Base-by-base conservation (phyloP, 2,888 invertebrate species). In the Hymenopus coronatus region DNA sequence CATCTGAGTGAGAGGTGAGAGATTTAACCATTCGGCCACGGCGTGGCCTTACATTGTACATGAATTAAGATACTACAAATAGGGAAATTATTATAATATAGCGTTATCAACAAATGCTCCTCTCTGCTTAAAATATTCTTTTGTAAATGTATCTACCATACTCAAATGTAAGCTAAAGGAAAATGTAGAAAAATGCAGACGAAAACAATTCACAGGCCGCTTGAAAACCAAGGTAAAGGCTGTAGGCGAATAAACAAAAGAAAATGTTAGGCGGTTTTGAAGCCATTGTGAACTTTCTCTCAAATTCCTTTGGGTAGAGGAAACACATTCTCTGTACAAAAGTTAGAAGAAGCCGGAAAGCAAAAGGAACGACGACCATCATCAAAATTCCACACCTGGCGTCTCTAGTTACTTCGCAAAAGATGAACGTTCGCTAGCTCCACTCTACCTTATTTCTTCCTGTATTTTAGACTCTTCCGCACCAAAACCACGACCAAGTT, bases 371-470 rank as follows among this genome's bases (percentile, higher is more conserved):
- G 82, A 30, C 88, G 82, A 88, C 82, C 89, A 88, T 89, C 89
- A 90, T 90, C 90, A 90, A 85, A 87, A 90, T 90, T 90, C 90
- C 54, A 28, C 90, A 89, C 89, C 89, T 89, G 89, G 87, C 89
- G 87, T 87, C 88, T 86, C 84, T 83, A 87, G 87, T 87, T 85
- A 85, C 85, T 88, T 88, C 88, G 82, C 33, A 85, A 82, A 90
- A 90, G 89, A 89, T 88, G 89, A 89, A 89, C 90, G 89, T 88
- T 89, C 83, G 86, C 84, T 88, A 46, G 70, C 54, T 87, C 84
- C 84, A 88, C 88, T 84, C 40, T 83, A 40, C 81, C 88, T 88
- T 88, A 88, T 88, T 88, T 88, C 88, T 84, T 82, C 88, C 85
- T 88, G 88, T 88, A 88, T 88, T 88, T 88, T 88, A 88, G 85